These are phyloP conservation scores for Brachyrhaphis roseni DNA, from an alignment of 2,797 vertebrate genomes.

Conservation along the genomic window DNA sequence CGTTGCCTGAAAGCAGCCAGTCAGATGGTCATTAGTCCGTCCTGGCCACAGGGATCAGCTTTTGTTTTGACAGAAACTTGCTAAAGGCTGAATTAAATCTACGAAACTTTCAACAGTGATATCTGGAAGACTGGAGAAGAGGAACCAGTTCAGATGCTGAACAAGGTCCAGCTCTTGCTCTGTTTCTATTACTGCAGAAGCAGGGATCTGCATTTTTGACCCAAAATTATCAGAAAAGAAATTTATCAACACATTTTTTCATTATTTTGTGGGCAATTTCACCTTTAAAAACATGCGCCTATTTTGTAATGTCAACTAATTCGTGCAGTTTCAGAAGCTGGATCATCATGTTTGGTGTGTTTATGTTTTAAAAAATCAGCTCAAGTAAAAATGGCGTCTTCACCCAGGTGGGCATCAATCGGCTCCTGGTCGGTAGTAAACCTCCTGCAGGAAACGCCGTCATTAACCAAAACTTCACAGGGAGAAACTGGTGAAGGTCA, in stretches of 20 bases:
- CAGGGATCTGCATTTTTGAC: not conserved
- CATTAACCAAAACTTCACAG: not conserved
- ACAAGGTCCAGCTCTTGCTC: not conserved
- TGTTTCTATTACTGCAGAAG: not conserved
- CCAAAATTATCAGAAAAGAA: not conserved
- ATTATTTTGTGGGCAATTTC: not conserved
- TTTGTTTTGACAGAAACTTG: slow-evolving; percentile 32
- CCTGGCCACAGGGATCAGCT: slow-evolving; percentile 14
- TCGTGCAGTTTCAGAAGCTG: not conserved
- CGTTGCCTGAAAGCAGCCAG: slow-evolving; percentile 49
- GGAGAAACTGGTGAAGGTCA: not conserved
- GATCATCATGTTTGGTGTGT: not conserved
- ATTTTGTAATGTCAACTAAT: not conserved
- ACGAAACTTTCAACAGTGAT: not conserved
- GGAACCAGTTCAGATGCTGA: not conserved
- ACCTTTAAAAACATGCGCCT: not conserved
- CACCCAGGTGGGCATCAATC: not conserved
- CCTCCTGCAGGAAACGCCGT: not conserved
- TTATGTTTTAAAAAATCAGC: not conserved
- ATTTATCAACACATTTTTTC: not conserved
- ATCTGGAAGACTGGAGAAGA: not conserved
- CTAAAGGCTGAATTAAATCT: slow-evolving; percentile 11
- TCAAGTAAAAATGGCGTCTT: not conserved
- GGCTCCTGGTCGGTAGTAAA: not conserved
- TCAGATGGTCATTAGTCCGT: slow-evolving; percentile 28